phyloP scores from a whole-genome alignment of 2,888 invertebrate species.

The Entomobrya proxima region DNA sequence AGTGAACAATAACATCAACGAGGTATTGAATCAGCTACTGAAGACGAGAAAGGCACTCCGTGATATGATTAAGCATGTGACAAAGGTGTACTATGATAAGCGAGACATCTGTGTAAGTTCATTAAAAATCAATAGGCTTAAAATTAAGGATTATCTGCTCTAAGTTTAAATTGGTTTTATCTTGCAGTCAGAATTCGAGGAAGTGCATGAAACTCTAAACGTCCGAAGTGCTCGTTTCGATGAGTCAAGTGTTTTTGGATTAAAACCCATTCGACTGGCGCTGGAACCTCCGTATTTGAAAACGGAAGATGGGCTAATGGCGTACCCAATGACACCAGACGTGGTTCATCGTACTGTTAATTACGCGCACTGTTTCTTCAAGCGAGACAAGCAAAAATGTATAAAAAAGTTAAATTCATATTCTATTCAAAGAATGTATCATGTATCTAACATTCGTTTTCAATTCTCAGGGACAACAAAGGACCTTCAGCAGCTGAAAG shows the following conservation, averaged over 20 bases:
- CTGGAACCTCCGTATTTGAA: slow-evolving; percentile 72
- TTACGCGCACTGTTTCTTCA: slow-evolving; percentile 46
- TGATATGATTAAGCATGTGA: background rate
- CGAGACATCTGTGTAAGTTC: slow-evolving; percentile 22
- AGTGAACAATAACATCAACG: background rate
- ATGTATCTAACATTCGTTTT: background rate
- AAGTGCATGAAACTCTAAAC: slow-evolving; percentile 4
- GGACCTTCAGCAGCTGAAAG: slow-evolving; percentile 64
- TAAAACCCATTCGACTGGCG: slow-evolving; percentile 59
- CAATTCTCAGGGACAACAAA: slow-evolving; percentile 70
- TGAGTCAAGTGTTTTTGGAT: slow-evolving; percentile 71
- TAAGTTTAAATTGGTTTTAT: background rate
- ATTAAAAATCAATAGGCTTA: background rate
- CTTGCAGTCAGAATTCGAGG: slow-evolving; percentile 43
- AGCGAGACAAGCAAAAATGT: slow-evolving; percentile 73
- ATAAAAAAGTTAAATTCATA: background rate
- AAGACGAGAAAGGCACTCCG: background rate
- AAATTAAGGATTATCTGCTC: background rate
- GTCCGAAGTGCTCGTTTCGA: slow-evolving; percentile 51
- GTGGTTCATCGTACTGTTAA: background rate
- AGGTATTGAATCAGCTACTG: background rate
- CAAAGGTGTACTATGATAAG: background rate
- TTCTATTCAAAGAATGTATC: background rate
- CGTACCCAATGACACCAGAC: slow-evolving; percentile 44
- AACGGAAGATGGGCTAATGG: slow-evolving; percentile 60